Conservation (phyloP, 1,140 invertebrate genomes). For the Heliconius eleuchia region DNA sequence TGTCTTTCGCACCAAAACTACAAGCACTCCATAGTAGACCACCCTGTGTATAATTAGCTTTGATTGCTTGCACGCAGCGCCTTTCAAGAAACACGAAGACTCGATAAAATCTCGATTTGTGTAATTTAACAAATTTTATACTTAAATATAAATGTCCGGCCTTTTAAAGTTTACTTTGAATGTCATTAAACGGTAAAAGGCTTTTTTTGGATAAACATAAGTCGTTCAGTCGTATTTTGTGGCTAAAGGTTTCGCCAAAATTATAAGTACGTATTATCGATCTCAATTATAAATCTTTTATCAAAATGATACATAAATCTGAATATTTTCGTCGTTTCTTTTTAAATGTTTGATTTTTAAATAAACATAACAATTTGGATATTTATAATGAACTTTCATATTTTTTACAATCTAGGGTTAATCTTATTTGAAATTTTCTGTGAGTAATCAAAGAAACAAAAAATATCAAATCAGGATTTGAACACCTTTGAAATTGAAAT, state of each 20-base stretch:
- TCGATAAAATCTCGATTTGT: conserved; percentile 43
- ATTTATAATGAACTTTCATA: too few species aligned
- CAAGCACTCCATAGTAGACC: conserved; percentile 28
- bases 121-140: conserved; percentile 53
- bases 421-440: too few species aligned
- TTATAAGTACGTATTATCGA: neutral
- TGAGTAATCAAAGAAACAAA: too few species aligned
- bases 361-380: too few species aligned
- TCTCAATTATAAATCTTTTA: neutral
- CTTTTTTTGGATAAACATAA: conserved; percentile 11
- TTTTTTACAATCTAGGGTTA: too few species aligned
- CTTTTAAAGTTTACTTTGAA: conserved; percentile 38
- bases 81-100: conserved; percentile 33
- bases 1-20: conserved; percentile 12
- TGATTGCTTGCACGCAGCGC: conserved; percentile 31
- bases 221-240: neutral
- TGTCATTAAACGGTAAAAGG: conserved; percentile 40
- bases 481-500: too few species aligned
- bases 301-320: neutral
- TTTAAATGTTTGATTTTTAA: too few species aligned
- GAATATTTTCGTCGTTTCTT: too few species aligned
- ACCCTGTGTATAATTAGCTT: conserved; percentile 38
- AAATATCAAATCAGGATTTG: too few species aligned
- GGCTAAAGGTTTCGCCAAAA: neutral
- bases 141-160: conserved; percentile 24